Conservation (phyloP, 2,888 invertebrate genomes). For the Adelognathus sp. region DNA sequence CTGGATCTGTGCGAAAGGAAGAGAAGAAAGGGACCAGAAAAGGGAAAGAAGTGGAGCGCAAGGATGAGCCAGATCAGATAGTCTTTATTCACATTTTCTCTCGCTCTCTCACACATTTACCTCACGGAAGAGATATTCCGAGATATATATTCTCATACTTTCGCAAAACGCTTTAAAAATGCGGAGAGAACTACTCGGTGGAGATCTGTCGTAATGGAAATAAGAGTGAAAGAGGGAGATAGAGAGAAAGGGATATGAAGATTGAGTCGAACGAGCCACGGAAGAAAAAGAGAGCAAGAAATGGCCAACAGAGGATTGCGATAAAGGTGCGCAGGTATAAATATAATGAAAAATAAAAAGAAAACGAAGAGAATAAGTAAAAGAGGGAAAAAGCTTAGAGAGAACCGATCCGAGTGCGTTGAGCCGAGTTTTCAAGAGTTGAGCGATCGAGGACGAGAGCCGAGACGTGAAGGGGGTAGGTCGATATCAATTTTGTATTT, state of each 20-base stretch:
- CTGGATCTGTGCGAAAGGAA: background rate
- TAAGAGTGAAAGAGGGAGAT: conserved; percentile 1
- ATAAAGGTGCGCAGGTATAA: conserved; percentile 5
- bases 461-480: conserved; percentile 41
- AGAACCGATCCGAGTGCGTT: conserved; percentile 12
- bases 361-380: background rate
- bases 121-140: no score
- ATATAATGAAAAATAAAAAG: background rate
- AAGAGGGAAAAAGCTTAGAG: conserved; percentile 1
- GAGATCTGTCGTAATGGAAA: conserved; percentile 23
- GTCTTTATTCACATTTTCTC: conserved; percentile 46
- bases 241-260: conserved; percentile 6
- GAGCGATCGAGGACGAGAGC: conserved; percentile 13
- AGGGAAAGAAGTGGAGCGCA: conserved; percentile 3
- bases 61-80: conserved; percentile 18
- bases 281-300: background rate
- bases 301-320: background rate
- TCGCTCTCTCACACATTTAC: conserved; percentile 32
- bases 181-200: conserved; percentile 15
- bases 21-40: background rate
- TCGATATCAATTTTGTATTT: conserved; percentile 61
- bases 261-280: background rate
- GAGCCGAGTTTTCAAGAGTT: conserved; percentile 18
- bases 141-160: conserved; percentile 26
- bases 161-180: conserved; percentile 37